Conservation (phyloP, 2,797 vertebrate species). For the Meriones psammophilus region DNA sequence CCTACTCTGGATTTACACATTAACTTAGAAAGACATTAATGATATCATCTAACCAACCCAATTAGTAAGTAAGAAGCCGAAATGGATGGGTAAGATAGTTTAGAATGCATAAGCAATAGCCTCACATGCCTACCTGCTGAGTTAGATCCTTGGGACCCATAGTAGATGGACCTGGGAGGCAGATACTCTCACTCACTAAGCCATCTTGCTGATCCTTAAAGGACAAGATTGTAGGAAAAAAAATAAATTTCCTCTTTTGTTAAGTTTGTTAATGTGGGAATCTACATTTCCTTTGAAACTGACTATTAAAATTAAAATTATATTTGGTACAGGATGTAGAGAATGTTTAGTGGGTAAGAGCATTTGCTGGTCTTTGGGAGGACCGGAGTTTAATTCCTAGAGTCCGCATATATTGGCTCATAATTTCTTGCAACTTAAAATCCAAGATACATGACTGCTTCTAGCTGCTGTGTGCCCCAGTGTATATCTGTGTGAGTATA, state of each 20-base stretch:
- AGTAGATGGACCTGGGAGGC: neutral
- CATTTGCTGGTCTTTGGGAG: neutral
- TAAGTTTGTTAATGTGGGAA: neutral
- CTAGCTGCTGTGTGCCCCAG: neutral
- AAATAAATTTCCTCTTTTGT: neutral
- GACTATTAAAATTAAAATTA: slow-evolving; percentile 18
- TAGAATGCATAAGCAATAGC: too few species aligned
- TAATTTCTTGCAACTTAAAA: neutral
- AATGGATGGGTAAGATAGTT: neutral
- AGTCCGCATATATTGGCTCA: neutral
- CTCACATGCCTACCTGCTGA: neutral
- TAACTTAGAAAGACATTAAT: neutral
- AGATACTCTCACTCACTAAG: neutral
- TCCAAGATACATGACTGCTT: neutral
- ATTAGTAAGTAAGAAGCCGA: neutral
- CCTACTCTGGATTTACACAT: neutral
- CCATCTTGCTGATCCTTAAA: neutral
- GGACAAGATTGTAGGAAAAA: neutral
- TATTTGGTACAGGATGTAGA: neutral
- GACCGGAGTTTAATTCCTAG: neutral
- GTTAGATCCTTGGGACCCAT: neutral
- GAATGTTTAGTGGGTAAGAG: too few species aligned
- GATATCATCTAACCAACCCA: neutral
- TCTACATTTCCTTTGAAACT: neutral
- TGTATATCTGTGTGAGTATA: too few species aligned